Conservation (phyloP, 1,140 invertebrate genomes). For the Tyrophagus putrescentiae region DNA sequence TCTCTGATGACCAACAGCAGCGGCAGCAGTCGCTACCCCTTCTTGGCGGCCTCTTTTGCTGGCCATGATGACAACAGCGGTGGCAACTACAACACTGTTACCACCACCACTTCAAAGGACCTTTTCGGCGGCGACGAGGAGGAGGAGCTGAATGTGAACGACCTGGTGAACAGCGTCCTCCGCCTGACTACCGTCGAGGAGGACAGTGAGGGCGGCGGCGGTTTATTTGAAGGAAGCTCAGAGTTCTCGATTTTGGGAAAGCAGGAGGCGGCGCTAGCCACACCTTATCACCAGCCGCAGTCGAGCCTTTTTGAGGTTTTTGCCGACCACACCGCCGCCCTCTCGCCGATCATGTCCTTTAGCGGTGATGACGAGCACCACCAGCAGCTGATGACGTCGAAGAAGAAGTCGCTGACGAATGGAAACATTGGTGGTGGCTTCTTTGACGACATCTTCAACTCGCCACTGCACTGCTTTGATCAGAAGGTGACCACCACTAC, state of each 20-base stretch:
- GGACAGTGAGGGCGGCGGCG: not conserved
- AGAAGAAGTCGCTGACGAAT: not conserved
- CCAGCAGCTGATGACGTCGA: not conserved
- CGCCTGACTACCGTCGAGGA: not conserved
- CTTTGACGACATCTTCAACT: too few species aligned
- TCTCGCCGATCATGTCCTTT: too few species aligned
- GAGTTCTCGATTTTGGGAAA: too few species aligned
- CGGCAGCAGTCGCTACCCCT: not conserved
- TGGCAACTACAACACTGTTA: not conserved
- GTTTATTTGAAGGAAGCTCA: too few species aligned
- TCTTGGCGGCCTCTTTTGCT: too few species aligned
- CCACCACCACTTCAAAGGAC: not conserved
- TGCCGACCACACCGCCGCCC: too few species aligned
- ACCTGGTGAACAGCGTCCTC: constrained; percentile 8
- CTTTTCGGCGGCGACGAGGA: not conserved
- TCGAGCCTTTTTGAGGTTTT: too few species aligned
- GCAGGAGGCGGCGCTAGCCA: too few species aligned
- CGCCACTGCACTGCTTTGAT: too few species aligned
- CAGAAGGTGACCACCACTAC: not conserved
- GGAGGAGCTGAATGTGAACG: not conserved
- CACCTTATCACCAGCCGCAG: too few species aligned
- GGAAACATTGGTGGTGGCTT: not conserved
- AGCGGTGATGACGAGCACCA: too few species aligned
- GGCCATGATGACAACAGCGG: too few species aligned
- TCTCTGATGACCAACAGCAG: not conserved